Percentiles rank a stretch among this genome's conserved stretches.
These are phyloP conservation scores for Pandemis heparana DNA, from an alignment of 2,888 invertebrate genomes.

Conservation along the genomic window DNA sequence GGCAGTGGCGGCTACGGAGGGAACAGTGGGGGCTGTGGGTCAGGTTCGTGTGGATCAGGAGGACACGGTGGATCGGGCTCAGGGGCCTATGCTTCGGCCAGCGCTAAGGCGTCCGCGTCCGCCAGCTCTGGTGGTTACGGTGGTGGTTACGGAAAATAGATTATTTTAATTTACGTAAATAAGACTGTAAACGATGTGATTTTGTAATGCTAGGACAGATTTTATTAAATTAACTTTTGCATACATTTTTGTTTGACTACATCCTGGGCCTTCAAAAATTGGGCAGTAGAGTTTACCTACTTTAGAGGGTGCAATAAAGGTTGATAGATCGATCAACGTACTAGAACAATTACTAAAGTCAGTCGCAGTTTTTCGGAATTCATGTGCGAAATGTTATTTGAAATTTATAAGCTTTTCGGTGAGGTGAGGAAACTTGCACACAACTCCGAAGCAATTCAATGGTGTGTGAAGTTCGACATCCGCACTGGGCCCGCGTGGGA, in stretches of 20 bases:
- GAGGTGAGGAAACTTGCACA: background rate
- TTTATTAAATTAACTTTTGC: slow-evolving; percentile 5
- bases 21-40: slow-evolving; percentile 43
- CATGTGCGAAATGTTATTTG: background rate
- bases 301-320: too few relatives aligned
- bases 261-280: background rate
- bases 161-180: slow-evolving; percentile 14
- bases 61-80: slow-evolving; percentile 56
- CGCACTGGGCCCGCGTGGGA: too few relatives aligned
- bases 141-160: slow-evolving; percentile 43
- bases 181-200: slow-evolving; percentile 46
- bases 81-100: slow-evolving; percentile 58
- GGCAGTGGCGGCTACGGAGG: slow-evolving; percentile 41
- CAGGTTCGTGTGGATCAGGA: slow-evolving; percentile 56
- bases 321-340: too few relatives aligned
- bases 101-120: slow-evolving; percentile 64
- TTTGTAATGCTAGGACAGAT: background rate
- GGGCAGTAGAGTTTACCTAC: too few relatives aligned
- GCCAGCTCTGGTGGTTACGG: slow-evolving; percentile 68
- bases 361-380: background rate
- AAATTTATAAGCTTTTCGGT: background rate
- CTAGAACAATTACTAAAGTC: too few relatives aligned
- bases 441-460: too few relatives aligned
- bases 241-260: background rate
- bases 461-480: too few relatives aligned